Conservation (phyloP, 2,888 invertebrate species). For the Hermaeophaga mercurialis region DNA sequence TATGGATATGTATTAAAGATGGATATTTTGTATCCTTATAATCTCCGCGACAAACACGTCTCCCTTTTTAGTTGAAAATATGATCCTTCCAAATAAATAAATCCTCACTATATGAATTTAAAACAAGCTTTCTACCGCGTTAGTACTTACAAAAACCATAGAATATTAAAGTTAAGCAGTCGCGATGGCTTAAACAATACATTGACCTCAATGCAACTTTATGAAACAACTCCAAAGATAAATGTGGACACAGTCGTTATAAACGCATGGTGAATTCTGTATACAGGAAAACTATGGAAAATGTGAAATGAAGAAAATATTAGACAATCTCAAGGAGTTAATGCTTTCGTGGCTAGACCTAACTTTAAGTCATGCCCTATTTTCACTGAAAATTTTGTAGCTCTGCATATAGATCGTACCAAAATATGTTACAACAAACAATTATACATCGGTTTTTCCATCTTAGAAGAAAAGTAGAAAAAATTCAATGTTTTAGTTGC, state of each 20-base stretch:
- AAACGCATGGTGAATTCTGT: constrained; percentile 54
- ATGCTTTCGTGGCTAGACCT: constrained; percentile 38
- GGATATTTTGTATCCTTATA: not conserved
- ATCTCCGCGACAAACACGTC: not conserved
- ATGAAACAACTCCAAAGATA: constrained; percentile 41
- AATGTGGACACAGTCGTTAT: constrained; percentile 53
- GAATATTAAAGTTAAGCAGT: constrained; percentile 44
- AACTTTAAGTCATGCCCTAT: constrained; percentile 46
- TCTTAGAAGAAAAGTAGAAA: not conserved
- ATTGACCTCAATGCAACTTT: constrained; percentile 51
- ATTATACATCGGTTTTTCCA: constrained; percentile 38
- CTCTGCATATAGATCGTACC: too few species aligned
- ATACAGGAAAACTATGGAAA: constrained; percentile 55
- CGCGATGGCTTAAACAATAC: constrained; percentile 50
- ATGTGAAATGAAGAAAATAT: constrained; percentile 49
- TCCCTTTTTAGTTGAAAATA: not conserved
- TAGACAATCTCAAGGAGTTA: constrained; percentile 37
- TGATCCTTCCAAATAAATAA: not conserved
- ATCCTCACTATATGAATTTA: constrained; percentile 7
- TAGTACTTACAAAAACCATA: constrained; percentile 5
- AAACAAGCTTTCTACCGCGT: constrained; percentile 7
- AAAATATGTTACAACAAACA: constrained; percentile 45
- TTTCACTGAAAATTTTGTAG: too few species aligned
- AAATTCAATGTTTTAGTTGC: constrained; percentile 1
- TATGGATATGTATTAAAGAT: too few species aligned